Evolutionary conservation across 2,888 invertebrate genomes (phyloP), one percentile per base, ranked within the genome.

Genomic region (Tenthredo distinguenda): DNA sequence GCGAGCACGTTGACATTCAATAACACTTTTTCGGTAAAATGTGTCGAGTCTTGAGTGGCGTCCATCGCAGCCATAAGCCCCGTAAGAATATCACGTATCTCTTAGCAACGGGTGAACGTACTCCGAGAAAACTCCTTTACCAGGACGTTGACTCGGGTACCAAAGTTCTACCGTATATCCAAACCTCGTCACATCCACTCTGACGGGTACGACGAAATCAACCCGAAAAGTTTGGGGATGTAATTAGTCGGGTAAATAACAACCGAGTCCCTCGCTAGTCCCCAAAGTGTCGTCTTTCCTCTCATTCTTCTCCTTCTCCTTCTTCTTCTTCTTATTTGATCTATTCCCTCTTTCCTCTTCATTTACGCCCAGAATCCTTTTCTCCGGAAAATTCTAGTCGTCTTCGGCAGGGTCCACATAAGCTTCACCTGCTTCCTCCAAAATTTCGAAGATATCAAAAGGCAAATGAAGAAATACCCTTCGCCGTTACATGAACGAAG

Each of bases 71-170:
- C 43, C 12, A 62, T 5, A 7, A 47, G 10, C 21, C 26, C 9
- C 21, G 21, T n/a, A 21, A n/a, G 43, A 74, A 74, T 43, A 74
- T 74, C 72, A 74, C 72, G 72, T 74, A 74, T 74, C 72, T 74
- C 43, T 74, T 74, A n/a, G 72, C 72, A 74, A 43, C 31, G 77
- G 55, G 77, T 77, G 77, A 77, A 77, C 77, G 77, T 77, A 77
- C 50, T 50, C 47, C 34, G 2, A 47, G 34, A 18, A 34, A 18
- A 34, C 9, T 55, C 34, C 26, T 77, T 77, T 55, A 18, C 55
- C n/a, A 47, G 74, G 47, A 77, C 77, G 7, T 50, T 77, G 50
- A 50, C 77, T 77, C 50, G 31, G 15, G 43, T 68, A 68, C 4
- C 68, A 68, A 62, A 31, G 26, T 62, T 62, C 15, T 15, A 37